phyloP scores from a whole-genome alignment of 2,797 vertebrate genomes.

The Peromyscus melanophrys region DNA sequence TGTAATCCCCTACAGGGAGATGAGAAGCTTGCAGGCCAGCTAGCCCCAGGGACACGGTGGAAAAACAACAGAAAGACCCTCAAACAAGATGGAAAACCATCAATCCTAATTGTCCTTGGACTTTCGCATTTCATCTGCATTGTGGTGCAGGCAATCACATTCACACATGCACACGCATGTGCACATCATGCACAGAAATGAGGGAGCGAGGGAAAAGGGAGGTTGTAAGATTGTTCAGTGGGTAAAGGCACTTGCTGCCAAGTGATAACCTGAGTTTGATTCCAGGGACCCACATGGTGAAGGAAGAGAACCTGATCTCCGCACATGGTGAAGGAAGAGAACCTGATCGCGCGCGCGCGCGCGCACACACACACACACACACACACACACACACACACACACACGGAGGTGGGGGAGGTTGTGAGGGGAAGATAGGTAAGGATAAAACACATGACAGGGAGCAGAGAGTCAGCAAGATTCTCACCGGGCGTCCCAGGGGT shows the following conservation, averaged over 20 bases:
- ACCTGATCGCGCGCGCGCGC: background rate
- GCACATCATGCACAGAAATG: background rate
- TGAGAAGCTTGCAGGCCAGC: background rate
- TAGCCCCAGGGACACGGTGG: background rate
- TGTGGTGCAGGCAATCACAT: background rate
- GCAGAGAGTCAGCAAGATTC: constrained; percentile 61
- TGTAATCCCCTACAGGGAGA: background rate
- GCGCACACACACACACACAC: background rate
- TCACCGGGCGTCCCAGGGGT: constrained; percentile 92
- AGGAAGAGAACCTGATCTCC: background rate
- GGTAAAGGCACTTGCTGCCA: background rate
- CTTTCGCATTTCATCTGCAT: too few relatives aligned
- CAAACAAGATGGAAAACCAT: too few relatives aligned
- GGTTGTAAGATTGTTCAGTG: background rate
- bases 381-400: background rate
- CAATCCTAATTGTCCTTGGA: too few relatives aligned
- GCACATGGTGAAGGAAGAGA: background rate
- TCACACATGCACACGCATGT: background rate
- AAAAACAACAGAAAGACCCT: background rate
- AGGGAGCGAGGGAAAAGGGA: too few relatives aligned
- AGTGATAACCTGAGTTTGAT: background rate
- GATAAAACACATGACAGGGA: background rate
- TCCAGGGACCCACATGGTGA: background rate
- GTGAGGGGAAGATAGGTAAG: background rate
- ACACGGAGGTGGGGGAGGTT: too few relatives aligned